Conservation (phyloP, 2,888 invertebrate species). For the Ganaspis brasiliensis region DNA sequence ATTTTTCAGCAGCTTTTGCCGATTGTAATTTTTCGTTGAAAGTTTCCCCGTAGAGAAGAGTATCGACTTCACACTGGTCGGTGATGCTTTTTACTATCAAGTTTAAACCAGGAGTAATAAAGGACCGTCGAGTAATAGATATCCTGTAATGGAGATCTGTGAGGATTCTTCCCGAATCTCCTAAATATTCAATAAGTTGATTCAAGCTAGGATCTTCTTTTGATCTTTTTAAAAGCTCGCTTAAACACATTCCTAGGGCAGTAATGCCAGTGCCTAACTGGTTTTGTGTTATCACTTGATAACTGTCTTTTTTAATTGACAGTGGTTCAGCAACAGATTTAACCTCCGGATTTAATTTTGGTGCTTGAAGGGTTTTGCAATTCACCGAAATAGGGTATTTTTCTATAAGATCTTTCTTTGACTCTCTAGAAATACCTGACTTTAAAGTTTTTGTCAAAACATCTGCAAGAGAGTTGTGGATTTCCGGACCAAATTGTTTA, state of each 20-base stretch:
- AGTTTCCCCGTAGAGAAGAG: background rate
- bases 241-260: slow-evolving; percentile 51
- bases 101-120: background rate
- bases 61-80: background rate
- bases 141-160: slow-evolving; percentile 5
- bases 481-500: slow-evolving; percentile 37
- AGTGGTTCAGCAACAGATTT: slow-evolving; percentile 2
- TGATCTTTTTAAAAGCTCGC: too few relatives aligned
- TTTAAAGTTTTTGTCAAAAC: too few relatives aligned
- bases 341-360: slow-evolving; percentile 50
- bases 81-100: background rate
- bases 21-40: background rate
- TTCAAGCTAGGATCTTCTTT: too few relatives aligned
- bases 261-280: slow-evolving; percentile 51
- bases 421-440: slow-evolving; percentile 45
- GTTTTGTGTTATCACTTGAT: slow-evolving; percentile 37
- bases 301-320: slow-evolving; percentile 41
- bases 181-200: background rate
- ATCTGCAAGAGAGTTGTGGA: slow-evolving; percentile 40
- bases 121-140: background rate
- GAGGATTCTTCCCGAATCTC: background rate
- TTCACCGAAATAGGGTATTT: slow-evolving; percentile 50
- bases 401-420: slow-evolving; percentile 4
- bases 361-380: slow-evolving; percentile 36
- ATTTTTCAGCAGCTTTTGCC: background rate